Base-by-base conservation (phyloP, 2,113 vertebrate species). In the Fregata magnificens region DNA sequence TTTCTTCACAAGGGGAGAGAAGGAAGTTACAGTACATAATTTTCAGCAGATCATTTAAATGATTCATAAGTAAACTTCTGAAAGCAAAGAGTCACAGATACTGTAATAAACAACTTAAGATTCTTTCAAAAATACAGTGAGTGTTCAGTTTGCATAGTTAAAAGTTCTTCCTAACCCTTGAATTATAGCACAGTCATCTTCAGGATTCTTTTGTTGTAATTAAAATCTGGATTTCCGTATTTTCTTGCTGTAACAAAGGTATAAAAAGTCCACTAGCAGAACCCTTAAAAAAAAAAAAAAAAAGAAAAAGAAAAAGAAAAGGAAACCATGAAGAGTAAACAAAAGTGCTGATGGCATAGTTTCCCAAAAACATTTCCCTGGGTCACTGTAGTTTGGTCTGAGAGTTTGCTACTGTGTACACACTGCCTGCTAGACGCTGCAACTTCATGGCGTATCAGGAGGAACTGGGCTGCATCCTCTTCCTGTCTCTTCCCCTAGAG, bases 381-480 rank as follows among this genome's bases (percentile, higher is more conserved):
- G 97, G 96, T 98, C 98, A 98, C 65, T 95, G 94, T 86, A 96
- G 93, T 97, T 98, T 94, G 95, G 96, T 98, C 98, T 98, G 94
- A 97, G 90, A 97, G 92, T 98, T 96, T 97, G 97, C 97, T 98
- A 45, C 98, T 98, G 85, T 97, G 92, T 97, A 97, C 97, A 98
- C 98, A 97, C 84, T 95, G 95, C 92, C 95, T 97, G 96, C 93
- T 98, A 97, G 95, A 98, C 82, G 90, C 97, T 98, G 95, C 96
- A 96, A 82, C 90, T 97, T 98, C 80, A 72, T 73, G 88, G 98
- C 96, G 45, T 99, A 99, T 99, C 99, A 98, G 97, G 98, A 99
- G 99, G 98, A 99, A 99, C 98, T 98, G 83, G 98, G 94, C 97
- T 98, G 97, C 97, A 99, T 99, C 99, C 98, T 98, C 98, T 99